Evolutionary conservation across 2,797 vertebrate species (phyloP), one percentile per base, ranked within the genome.

Genomic region (Menidia menidia): DNA sequence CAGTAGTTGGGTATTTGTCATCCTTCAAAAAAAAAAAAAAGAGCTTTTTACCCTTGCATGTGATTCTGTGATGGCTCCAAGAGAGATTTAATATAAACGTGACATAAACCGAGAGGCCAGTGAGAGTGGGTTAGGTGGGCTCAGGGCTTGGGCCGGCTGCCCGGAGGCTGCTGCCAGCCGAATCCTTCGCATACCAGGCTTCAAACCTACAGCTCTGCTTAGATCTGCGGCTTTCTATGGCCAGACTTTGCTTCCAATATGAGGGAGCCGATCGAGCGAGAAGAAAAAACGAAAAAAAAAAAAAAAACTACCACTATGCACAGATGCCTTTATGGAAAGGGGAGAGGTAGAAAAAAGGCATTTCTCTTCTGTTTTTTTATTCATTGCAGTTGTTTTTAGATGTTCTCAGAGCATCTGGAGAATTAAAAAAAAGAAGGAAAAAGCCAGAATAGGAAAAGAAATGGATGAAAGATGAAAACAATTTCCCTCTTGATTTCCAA

Each of bases 171-270:
- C 14, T 75, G 65, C 67, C 70, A 83, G 68, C n/a, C 31, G n/a
- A 19, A 51, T 73, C 43, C 54, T 84, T 72, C 60, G 51, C 73
- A 84, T 78, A 59, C 75, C 58, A 42, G 43, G 14, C 31, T 35
- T 32, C 60, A 51, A 65, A 58, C 57, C 43, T 42, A 32, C 19
- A 65, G 25, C 70, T 74, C 60, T 51, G 68, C 78, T 75, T 72
- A 81, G 55, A 83, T 72, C 64, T 52, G n/a, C 50, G 53, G 39
- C 39, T 70, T 79, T 56, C 52, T 75, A 59, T 55, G 44, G 64
- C 70, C 62, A 64, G 9, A 30, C 60, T 64, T 48, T 59, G 39
- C 31, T 54, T 12, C 16, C 41, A 62, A 77, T 16, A 44, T 68
- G 68, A 55, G 30, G 44, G 19, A 45, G 64, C 71, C 59, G 77